Percentiles rank a stretch among this genome's conserved stretches.
Evolutionary conservation across 2,797 vertebrate genomes (phyloP).

Genomic region (Vultur gryphus): DNA sequence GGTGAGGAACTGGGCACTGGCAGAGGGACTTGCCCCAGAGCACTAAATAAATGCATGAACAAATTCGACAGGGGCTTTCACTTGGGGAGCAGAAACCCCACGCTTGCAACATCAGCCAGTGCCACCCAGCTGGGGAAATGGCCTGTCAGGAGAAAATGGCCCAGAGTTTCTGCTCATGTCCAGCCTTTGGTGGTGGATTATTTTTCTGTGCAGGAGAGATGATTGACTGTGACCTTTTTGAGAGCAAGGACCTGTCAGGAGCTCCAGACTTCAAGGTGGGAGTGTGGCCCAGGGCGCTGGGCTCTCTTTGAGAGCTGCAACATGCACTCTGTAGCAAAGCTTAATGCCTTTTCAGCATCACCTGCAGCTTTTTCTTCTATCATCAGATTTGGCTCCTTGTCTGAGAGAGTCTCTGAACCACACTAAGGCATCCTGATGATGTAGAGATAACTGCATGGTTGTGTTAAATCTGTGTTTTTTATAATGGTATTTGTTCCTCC

Average conservation of each 20-base stretch:
- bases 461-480: neutral
- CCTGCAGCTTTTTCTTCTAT: neutral
- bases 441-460: neutral
- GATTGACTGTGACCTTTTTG: neutral
- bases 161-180: neutral
- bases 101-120: neutral
- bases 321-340: neutral
- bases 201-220: neutral
- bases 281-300: accelerated
- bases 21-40: neutral
- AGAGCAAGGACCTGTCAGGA: neutral
- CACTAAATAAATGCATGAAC: neutral
- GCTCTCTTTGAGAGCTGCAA: neutral
- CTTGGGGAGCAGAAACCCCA: neutral
- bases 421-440: neutral
- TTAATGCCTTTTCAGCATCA: neutral
- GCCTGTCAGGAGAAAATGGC: neutral
- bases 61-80: neutral
- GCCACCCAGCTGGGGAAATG: neutral
- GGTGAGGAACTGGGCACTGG: neutral
- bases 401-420: neutral
- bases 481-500: neutral
- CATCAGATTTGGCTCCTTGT: neutral
- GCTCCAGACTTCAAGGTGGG: neutral
- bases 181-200: neutral